Conservation (phyloP, 2,888 invertebrate genomes). For the Hybos culiciformis region DNA sequence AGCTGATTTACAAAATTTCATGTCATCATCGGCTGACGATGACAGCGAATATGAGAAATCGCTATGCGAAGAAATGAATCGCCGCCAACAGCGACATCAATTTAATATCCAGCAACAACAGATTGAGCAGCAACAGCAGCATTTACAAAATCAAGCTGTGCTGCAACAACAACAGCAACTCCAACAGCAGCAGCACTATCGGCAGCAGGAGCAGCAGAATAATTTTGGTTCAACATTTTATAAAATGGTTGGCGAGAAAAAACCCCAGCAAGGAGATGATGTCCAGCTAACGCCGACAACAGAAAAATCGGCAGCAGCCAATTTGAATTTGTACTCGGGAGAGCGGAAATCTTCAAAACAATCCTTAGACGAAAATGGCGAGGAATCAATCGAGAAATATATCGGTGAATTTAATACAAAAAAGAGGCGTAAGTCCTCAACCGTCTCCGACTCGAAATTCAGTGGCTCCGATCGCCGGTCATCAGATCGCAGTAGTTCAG, state of each 20-base stretch:
- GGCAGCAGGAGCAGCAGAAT: neutral
- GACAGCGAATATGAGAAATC: slow-evolving; percentile 25
- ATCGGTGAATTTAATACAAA: slow-evolving; percentile 8
- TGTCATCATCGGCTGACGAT: slow-evolving; percentile 30
- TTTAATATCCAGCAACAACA: slow-evolving; percentile 37
- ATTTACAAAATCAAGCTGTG: neutral
- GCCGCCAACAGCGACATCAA: slow-evolving; percentile 30
- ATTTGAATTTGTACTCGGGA: too few relatives aligned
- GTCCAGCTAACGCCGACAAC: too few relatives aligned
- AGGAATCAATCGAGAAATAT: slow-evolving; percentile 8
- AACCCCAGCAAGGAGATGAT: too few relatives aligned
- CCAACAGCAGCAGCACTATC: neutral
- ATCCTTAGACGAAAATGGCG: slow-evolving; percentile 2
- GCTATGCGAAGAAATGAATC: slow-evolving; percentile 36
- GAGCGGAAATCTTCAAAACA: too few relatives aligned
- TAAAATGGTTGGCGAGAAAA: too few relatives aligned
- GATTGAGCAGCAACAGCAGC: slow-evolving; percentile 1
- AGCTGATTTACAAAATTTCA: slow-evolving; percentile 42
- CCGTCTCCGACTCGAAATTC: neutral
- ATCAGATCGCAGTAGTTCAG: neutral
- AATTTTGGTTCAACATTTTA: too few relatives aligned
- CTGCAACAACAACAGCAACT: slow-evolving; percentile 9
- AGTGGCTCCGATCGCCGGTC: slow-evolving; percentile 6
- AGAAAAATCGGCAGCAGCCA: too few relatives aligned
- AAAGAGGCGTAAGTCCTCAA: neutral